Evolutionary conservation across 1,140 invertebrate genomes (phyloP).

Genomic region (Phymastichus coffea): DNA sequence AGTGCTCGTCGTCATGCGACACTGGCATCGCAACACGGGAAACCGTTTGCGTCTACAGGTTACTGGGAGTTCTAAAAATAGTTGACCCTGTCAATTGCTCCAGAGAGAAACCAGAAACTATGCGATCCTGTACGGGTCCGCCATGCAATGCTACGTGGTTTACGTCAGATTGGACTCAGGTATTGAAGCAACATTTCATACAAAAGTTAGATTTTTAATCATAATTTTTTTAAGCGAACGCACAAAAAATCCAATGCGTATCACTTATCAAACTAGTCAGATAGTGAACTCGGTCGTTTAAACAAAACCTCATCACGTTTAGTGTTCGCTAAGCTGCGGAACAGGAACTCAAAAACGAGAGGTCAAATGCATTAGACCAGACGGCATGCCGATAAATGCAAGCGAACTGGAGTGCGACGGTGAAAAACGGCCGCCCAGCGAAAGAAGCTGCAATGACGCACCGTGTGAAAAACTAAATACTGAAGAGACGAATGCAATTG

Average conservation of each 20-base stretch:
- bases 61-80: slow-evolving; percentile 45
- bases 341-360: slow-evolving; percentile 63
- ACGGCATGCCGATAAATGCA: slow-evolving; percentile 40
- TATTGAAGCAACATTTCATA: too few relatives aligned
- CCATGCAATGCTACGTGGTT: slow-evolving; percentile 64
- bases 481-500: not conserved
- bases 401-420: slow-evolving; percentile 58
- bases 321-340: slow-evolving; percentile 62
- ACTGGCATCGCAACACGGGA: slow-evolving; percentile 62
- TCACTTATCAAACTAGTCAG: not conserved
- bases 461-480: slow-evolving; percentile 48
- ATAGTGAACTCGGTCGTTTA: not conserved
- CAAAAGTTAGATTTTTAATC: too few relatives aligned
- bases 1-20: slow-evolving; percentile 69
- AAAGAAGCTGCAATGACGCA: slow-evolving; percentile 64
- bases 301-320: slow-evolving; percentile 9
- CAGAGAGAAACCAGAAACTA: slow-evolving; percentile 47
- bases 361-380: slow-evolving; percentile 62
- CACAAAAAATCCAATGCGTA: too few relatives aligned
- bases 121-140: slow-evolving; percentile 53
- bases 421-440: slow-evolving; percentile 56
- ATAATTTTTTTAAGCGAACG: too few relatives aligned
- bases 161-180: slow-evolving; percentile 64
- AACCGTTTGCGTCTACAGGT: slow-evolving; percentile 60
- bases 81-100: slow-evolving; percentile 55